Percentiles rank a stretch among this genome's conserved stretches.
phyloP scores from a whole-genome alignment of 2,888 invertebrate genomes.

The Rhodophaea formosa region DNA sequence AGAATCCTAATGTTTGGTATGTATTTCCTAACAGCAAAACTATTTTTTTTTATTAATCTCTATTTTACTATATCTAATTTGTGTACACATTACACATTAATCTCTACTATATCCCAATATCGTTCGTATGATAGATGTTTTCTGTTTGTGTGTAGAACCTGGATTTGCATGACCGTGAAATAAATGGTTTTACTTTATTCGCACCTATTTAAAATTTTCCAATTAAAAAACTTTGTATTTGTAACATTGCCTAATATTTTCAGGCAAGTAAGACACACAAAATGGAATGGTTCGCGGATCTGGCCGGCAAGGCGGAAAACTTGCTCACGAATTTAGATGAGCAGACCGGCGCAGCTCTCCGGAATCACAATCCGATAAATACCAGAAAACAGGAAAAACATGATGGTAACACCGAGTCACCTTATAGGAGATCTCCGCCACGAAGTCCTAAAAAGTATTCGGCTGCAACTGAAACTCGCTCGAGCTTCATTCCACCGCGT shows the following conservation, averaged over 20 bases:
- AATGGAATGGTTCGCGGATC: constrained; percentile 88
- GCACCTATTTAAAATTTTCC: too few relatives aligned
- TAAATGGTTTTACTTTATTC: background rate
- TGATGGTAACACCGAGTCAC: constrained; percentile 28
- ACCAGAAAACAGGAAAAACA: constrained; percentile 42
- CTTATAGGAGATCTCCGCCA: constrained; percentile 41
- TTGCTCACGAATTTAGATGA: constrained; percentile 88
- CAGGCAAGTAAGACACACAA: background rate
- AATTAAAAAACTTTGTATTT: too few relatives aligned
- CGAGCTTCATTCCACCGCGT: constrained; percentile 33
- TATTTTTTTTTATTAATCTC: too few relatives aligned
- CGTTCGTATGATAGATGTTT: too few relatives aligned
- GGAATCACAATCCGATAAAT: constrained; percentile 55
- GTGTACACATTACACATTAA: too few relatives aligned
- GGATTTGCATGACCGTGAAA: background rate
- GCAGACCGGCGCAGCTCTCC: constrained; percentile 85
- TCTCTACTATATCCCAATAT: too few relatives aligned
- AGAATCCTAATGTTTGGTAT: background rate
- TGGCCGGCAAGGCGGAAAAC: constrained; percentile 88
- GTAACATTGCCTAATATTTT: background rate
- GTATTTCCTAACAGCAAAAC: background rate
- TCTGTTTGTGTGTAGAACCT: background rate
- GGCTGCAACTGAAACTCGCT: constrained; percentile 42
- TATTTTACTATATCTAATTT: too few relatives aligned
- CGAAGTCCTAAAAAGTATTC: constrained; percentile 42